phyloP scores from a whole-genome alignment of 2,113 vertebrate species.

The Piliocolobus tephrosceles region DNA sequence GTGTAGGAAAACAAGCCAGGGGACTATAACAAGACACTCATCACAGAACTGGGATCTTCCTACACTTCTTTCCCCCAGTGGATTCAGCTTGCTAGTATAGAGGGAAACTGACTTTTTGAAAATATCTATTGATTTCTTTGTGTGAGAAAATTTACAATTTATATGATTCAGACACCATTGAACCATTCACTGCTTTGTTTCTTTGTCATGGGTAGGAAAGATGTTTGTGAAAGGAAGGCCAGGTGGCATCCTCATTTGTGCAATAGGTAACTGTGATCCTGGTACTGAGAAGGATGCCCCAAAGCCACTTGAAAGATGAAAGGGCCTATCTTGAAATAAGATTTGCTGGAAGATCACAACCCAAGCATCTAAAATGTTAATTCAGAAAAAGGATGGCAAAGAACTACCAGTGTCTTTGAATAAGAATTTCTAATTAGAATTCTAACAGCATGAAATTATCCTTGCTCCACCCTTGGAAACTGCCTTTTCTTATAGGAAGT shows the following conservation, averaged over 20 bases:
- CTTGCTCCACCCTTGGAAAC: not conserved
- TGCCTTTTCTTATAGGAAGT: not conserved
- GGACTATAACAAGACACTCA: not conserved
- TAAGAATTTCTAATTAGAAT: slow-evolving; percentile 29
- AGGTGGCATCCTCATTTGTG: slow-evolving; percentile 55
- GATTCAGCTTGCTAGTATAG: slow-evolving; percentile 5
- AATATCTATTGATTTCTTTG: slow-evolving; percentile 53
- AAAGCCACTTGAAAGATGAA: slow-evolving; percentile 62
- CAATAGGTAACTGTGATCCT: slow-evolving; percentile 50
- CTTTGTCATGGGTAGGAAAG: slow-evolving; percentile 31
- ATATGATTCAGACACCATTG: not conserved
- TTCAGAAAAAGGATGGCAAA: slow-evolving; percentile 28
- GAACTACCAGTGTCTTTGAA: not conserved
- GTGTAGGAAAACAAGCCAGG: not conserved
- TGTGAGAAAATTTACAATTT: slow-evolving; percentile 46
- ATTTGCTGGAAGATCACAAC: slow-evolving; percentile 61
- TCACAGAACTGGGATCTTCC: not conserved
- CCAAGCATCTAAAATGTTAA: slow-evolving; percentile 35
- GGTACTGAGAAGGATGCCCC: slow-evolving; percentile 52
- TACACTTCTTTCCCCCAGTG: rapidly evolving
- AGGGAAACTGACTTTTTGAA: slow-evolving; percentile 33
- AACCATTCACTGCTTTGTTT: slow-evolving; percentile 21
- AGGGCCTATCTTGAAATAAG: slow-evolving; percentile 43
- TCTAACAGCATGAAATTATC: not conserved
- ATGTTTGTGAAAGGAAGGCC: slow-evolving; percentile 51